These are phyloP conservation scores for Ophion obscuratus DNA, from an alignment of 2,888 invertebrate genomes.

Conservation along the genomic window DNA sequence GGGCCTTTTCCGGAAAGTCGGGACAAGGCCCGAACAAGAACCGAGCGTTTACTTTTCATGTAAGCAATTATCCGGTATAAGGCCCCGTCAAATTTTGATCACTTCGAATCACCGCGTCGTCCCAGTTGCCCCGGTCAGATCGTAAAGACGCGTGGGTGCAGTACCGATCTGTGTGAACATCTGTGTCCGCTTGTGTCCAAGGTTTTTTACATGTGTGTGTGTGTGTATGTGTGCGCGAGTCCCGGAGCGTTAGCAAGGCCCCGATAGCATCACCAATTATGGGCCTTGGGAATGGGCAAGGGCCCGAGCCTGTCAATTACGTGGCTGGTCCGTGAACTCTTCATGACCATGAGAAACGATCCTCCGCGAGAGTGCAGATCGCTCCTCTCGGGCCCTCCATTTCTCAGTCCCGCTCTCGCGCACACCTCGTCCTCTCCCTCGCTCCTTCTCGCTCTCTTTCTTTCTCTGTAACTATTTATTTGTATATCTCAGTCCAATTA, in stretches of 20 bases:
- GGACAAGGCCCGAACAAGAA: background rate
- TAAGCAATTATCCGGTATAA: conserved; percentile 5
- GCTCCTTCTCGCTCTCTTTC: background rate
- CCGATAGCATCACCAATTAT: conserved; percentile 82
- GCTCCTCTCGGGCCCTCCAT: conserved; percentile 14
- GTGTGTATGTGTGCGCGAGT: conserved; percentile 63
- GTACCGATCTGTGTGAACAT: no score
- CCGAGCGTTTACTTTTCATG: background rate
- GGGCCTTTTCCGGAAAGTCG: background rate
- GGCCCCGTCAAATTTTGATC: background rate
- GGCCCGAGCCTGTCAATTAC: conserved; percentile 80
- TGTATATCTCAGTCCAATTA: no score
- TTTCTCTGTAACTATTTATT: conserved; percentile 3
- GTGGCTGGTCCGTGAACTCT: conserved; percentile 70
- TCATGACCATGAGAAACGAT: conserved; percentile 76
- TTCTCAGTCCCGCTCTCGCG: conserved; percentile 31
- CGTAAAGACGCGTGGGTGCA: background rate
- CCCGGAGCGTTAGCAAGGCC: conserved; percentile 52
- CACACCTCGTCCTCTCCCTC: conserved; percentile 21
- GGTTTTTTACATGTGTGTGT: conserved; percentile 63
- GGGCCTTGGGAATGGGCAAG: conserved; percentile 71
- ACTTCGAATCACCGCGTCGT: background rate
- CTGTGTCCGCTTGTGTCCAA: background rate
- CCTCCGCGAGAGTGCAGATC: conserved; percentile 64
- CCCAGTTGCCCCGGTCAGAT: background rate